Conservation (phyloP, 2,113 vertebrate genomes). For the Pedionomus torquatus region DNA sequence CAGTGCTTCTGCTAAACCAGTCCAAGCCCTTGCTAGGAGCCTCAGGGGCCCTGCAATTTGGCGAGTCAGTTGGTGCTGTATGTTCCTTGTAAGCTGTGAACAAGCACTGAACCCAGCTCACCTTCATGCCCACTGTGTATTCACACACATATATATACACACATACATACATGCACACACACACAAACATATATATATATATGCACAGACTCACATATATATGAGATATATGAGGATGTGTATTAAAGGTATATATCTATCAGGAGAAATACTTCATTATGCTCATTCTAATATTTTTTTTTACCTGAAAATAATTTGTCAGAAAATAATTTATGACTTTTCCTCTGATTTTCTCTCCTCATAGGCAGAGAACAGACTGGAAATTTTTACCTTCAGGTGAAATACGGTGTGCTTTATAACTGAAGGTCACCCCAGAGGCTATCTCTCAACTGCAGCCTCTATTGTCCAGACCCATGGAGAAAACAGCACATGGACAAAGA, state of each 20-base stretch:
- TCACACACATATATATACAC: not conserved
- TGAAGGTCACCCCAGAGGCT: not conserved
- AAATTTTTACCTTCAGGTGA: not conserved
- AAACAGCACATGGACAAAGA: fast-evolving
- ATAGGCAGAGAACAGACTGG: not conserved
- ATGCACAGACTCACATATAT: not conserved
- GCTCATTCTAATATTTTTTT: not conserved
- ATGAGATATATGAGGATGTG: not conserved
- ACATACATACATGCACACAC: fast-evolving
- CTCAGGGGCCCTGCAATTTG: not conserved
- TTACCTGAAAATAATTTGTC: not conserved
- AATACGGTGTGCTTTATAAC: not conserved
- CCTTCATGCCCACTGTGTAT: not conserved
- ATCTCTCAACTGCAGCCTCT: not conserved
- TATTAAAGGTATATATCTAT: not conserved
- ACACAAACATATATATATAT: fast-evolving
- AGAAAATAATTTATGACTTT: not conserved
- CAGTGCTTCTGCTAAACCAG: not conserved
- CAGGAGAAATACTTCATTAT: not conserved
- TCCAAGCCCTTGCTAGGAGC: not conserved
- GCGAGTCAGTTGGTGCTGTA: fast-evolving
- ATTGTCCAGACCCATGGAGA: not conserved
- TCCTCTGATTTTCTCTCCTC: not conserved
- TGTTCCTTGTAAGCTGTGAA: not conserved
- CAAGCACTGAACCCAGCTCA: fast-evolving